A percentile compares a stretch with the other conserved stretches of the same genome.
Evolutionary conservation across 2,113 vertebrate genomes (phyloP).

Genomic region (Semnornis frantzii): DNA sequence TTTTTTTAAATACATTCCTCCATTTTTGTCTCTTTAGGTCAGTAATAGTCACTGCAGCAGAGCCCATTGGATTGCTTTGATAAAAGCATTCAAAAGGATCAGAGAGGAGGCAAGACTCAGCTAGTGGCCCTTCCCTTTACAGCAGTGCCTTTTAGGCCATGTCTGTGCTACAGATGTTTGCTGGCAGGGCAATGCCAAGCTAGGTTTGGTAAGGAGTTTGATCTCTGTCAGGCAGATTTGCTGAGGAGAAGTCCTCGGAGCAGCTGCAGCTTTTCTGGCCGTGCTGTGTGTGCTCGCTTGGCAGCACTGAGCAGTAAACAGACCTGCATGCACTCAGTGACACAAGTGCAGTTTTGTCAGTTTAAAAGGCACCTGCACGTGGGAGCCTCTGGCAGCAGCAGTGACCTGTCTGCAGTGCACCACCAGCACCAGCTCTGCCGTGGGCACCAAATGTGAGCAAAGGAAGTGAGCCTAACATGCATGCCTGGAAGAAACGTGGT

Average conservation of each 20-base stretch:
- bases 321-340: background rate
- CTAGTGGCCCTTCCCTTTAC: slow-evolving; percentile 45
- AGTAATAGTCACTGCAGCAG: background rate
- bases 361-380: background rate
- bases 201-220: slow-evolving; percentile 18
- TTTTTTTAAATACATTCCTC: background rate
- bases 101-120: slow-evolving; percentile 23
- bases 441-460: background rate
- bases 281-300: rapidly evolving
- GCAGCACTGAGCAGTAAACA: background rate
- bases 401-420: background rate
- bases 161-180: slow-evolving; percentile 34
- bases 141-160: slow-evolving; percentile 1
- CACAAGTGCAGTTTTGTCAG: background rate
- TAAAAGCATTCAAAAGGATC: slow-evolving; percentile 34
- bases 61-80: background rate
- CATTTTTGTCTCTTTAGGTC: background rate
- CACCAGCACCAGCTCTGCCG: background rate
- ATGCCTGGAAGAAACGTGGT: background rate
- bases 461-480: background rate
- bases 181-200: background rate
- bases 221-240: slow-evolving; percentile 13
- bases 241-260: background rate
- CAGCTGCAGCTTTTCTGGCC: background rate
- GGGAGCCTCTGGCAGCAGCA: background rate